Evolutionary conservation across 2,113 vertebrate species (phyloP).

Genomic region (Spea multiplicata): DNA sequence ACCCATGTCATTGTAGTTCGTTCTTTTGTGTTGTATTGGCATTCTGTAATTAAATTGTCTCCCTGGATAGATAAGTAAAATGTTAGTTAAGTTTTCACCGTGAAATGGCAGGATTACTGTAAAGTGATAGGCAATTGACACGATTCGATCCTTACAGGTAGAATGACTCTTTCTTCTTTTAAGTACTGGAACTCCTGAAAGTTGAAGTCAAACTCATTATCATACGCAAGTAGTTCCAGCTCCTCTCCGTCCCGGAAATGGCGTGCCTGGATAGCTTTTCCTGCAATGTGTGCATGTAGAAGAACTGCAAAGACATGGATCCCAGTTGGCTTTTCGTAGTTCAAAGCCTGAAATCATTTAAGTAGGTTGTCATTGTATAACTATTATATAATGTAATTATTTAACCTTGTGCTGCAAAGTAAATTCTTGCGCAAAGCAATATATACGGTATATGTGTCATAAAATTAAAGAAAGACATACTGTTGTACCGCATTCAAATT

Average conservation of each 20-base stretch:
- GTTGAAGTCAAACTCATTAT: constrained; percentile 84
- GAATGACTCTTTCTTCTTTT: constrained; percentile 73
- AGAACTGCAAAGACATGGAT: constrained; percentile 79
- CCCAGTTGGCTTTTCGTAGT: constrained; percentile 74
- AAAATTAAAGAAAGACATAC: too few relatives aligned
- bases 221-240: constrained; percentile 73
- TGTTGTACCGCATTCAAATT: too few relatives aligned
- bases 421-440: too few relatives aligned
- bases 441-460: too few relatives aligned
- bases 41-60: constrained; percentile 83
- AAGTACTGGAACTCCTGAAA: constrained; percentile 86
- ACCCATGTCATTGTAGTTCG: constrained; percentile 84
- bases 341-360: constrained; percentile 67
- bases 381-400: too few relatives aligned
- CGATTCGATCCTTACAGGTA: constrained; percentile 66
- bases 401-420: too few relatives aligned
- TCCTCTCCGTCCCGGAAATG: constrained; percentile 76
- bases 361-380: neutral
- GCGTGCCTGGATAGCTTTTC: constrained; percentile 73
- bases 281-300: constrained; percentile 81
- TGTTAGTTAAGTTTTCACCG: neutral
- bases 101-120: too few relatives aligned
- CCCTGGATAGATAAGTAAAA: constrained; percentile 66
- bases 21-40: constrained; percentile 77
- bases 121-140: too few relatives aligned